Evolutionary conservation across 2,888 invertebrate species (phyloP), one percentile per base, ranked within the genome.

Genomic region (Orgyia antiqua): DNA sequence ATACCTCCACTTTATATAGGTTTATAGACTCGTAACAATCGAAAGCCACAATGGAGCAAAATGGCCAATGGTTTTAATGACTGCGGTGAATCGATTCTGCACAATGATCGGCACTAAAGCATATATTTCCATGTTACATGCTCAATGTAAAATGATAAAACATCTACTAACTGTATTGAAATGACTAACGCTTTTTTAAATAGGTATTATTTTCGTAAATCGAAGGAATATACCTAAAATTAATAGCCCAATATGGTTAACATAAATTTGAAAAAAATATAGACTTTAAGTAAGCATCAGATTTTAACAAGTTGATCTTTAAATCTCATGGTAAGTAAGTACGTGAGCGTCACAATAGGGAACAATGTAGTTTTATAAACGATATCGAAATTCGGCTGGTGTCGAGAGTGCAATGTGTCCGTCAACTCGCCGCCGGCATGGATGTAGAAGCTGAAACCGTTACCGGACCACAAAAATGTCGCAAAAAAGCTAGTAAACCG

Each of bases 401-500:
- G 38, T 37, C 34, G 39, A 31, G 45, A 56, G 55, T 58, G 57
- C 61, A 59, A 39, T 45, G 48, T 46, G 46, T 42, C 49, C 33
- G 44, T 37, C 54, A 32, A 46, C 41, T 49, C 40, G 45, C 37
- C 36, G 40, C 30, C 42, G 36, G 32, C 45, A 38, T 27, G 42
- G 47, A 48, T 63, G 58, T 69, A 59, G 64, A 58, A 68, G 65
- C 58, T 54, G 51, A 60, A 67, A 80, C 80, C 78, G 82, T 82
- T 80, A 75, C 54, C 57, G 59, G 60, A 71, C 67, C 68, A 75
- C 75, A 71, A 74, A 71, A 77, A 72, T 73, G 64, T 62, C 67
- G 68, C 72, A 70, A 75, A 77, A 74, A 79, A 78, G 49, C 58
- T 58, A 58, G 52, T 60, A 68, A 73, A 72, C 75, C 75, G 75